Base-by-base conservation (phyloP, 2,888 invertebrate species). In the Caenorhabditis sp. region DNA sequence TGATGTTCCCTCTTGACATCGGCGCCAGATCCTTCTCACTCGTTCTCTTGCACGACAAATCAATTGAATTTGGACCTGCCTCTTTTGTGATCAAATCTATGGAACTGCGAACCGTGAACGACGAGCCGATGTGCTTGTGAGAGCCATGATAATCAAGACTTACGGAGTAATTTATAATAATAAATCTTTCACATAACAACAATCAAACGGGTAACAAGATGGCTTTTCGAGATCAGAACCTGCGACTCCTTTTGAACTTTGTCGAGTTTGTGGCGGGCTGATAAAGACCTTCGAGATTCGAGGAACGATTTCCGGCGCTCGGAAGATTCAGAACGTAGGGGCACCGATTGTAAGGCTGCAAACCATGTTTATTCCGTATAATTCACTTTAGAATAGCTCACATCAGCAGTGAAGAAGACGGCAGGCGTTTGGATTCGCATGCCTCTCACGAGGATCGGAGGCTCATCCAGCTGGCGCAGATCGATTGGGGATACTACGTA, bases 21-120 rank as follows among this genome's bases (percentile, higher is more conserved):
- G 72, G 72, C 13, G 79, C 78, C n/a, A 58, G 81, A 30, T 83
- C 80, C 13, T 88, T 87, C 35, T 83, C 83, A 4, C 56, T 88
- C 9, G 83, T 88, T 13, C 79, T 85, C 13, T 58, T 80, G 8
- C 88, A 88, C 71, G 87, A 87, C 50, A 86, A 88, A 46, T 81
- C 81, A 2, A 65, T 72, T 9, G 81, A 83, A 58, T 83, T 83
- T 50, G 83, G 83, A 27, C 59, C 77, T 13, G 83, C 82, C 4
- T 50, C 48, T 3, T 83, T 83, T 74, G 41, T 65, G 13, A 66
- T 82, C 15, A 71, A 79, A 30, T 72, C 77, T 1, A 81, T 83
- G 32, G 73, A 81, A 11, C 46, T 83, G 6, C 41, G 76, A 30
- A 79, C 76, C 13, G 71, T 65, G 9, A 78, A 78, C 27, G 74